These are phyloP conservation scores for Tragelaphus buxtoni DNA, from an alignment of 2,113 vertebrate genomes.

Conservation along the genomic window DNA sequence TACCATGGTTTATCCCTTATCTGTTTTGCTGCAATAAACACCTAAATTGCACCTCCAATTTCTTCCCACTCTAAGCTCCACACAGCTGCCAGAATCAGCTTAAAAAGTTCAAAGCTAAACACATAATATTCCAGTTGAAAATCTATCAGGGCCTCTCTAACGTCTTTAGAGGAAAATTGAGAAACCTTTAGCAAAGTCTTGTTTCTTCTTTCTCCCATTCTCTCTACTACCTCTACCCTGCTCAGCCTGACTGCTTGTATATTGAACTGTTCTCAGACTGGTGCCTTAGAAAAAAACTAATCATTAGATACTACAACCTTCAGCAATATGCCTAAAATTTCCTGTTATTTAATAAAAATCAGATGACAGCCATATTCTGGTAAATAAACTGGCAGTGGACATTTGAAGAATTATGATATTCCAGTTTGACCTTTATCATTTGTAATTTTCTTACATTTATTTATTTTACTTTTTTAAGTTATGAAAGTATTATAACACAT, in stretches of 20 bases:
- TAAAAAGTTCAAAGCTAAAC: background rate
- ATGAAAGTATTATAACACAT: background rate
- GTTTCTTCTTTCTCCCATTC: background rate
- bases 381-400: background rate
- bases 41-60: conserved; percentile 10
- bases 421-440: background rate
- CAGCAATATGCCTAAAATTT: background rate
- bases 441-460: conserved; percentile 49
- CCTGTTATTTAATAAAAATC: background rate
- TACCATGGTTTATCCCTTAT: background rate
- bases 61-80: background rate
- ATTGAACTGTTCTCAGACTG: background rate
- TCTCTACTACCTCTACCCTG: background rate
- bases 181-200: background rate
- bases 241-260: background rate
- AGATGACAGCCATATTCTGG: background rate
- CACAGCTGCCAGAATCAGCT: background rate
- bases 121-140: background rate
- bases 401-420: background rate
- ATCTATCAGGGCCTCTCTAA: background rate
- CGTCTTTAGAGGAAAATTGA: background rate
- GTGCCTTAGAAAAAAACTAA: background rate
- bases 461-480: background rate
- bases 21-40: background rate
- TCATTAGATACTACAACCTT: background rate